Base-by-base conservation (phyloP, 2,113 vertebrate species). In the Solea senegalensis region DNA sequence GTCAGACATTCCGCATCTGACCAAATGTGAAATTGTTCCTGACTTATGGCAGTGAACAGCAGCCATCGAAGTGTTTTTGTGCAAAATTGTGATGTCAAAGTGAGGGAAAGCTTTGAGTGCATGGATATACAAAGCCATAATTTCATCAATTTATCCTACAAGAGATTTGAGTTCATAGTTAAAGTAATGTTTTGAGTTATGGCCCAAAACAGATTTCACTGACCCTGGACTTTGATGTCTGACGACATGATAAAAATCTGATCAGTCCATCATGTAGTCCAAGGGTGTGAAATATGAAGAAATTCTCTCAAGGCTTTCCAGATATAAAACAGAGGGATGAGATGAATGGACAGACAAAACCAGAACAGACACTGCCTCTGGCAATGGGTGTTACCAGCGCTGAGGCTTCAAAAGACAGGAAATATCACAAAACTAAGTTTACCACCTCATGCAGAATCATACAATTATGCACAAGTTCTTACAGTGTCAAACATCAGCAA, bases 301-400 rank as follows among this genome's bases (percentile, higher is more conserved):
- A 50, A 50, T 50, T 50, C 49, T 15, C 49, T 50, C 14, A n/a
- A 50, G 49, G 13, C 14, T 5, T 50, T 50, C 49, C 8, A 8
- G n/a, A 50, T 16, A 50, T 50, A n/a, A 50, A 50, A n/a, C 49
- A 50, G 10, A 16, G 15, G 5, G 15, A 41, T 8, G 55, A 14
- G 55, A 41, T 41, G 15, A 58, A 8, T 11, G 15, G 39, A 16
- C 55, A 58, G 55, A 58, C 39, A 27, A 2, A 16, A 58, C 34
- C 15, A 15, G 15, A n/a, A 41, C 15, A 58, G 55, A 58, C 39
- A 16, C 39, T 41, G 54, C 54, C 54, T 56, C 54, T 56, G 54
- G 28, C 14, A 26, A 50, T 16, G 49, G 14, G 12, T 15, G 49
- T 16, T 50, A 8, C 49, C 7, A 12, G 13, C 48, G 48, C 48